These are phyloP conservation scores for Drosophila birchii DNA, from an alignment of 2,888 invertebrate species.

Conservation along the genomic window DNA sequence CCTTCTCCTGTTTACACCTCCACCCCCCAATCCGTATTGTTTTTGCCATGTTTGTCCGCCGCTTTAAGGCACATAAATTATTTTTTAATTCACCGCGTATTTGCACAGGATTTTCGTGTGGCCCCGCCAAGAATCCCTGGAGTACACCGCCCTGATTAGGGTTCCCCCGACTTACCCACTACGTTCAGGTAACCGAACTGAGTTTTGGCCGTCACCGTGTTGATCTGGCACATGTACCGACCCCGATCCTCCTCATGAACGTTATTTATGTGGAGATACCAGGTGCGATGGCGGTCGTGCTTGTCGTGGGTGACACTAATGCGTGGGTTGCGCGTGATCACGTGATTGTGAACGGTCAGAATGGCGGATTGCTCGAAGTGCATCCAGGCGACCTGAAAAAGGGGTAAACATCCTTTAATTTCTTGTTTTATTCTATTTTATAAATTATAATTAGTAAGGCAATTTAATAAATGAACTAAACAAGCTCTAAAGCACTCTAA, in stretches of 20 bases:
- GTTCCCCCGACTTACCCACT: constrained; percentile 89
- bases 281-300: constrained; percentile 92
- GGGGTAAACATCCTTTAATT: too few species aligned
- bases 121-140: constrained; percentile 17
- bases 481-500: not conserved
- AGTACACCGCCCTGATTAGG: constrained; percentile 58
- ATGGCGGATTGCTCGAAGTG: constrained; percentile 97
- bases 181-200: constrained; percentile 96
- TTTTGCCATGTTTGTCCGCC: constrained; percentile 33
- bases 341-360: constrained; percentile 96
- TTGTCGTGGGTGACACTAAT: constrained; percentile 96
- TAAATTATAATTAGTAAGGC: not conserved
- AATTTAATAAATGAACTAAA: not conserved
- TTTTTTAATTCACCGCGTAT: constrained; percentile 71
- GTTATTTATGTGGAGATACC: constrained; percentile 96
- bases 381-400: constrained; percentile 96
- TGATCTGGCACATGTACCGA: constrained; percentile 97
- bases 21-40: constrained; percentile 3
- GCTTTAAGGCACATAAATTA: constrained; percentile 75
- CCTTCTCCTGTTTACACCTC: constrained; percentile 20
- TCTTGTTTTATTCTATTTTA: not conserved
- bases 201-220: constrained; percentile 95
- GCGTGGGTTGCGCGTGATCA: constrained; percentile 95
- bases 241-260: constrained; percentile 96
- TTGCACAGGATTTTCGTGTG: constrained; percentile 61